These are phyloP conservation scores for Hephaestus fuliginosus DNA, from an alignment of 2,797 vertebrate genomes.

Conservation along the genomic window DNA sequence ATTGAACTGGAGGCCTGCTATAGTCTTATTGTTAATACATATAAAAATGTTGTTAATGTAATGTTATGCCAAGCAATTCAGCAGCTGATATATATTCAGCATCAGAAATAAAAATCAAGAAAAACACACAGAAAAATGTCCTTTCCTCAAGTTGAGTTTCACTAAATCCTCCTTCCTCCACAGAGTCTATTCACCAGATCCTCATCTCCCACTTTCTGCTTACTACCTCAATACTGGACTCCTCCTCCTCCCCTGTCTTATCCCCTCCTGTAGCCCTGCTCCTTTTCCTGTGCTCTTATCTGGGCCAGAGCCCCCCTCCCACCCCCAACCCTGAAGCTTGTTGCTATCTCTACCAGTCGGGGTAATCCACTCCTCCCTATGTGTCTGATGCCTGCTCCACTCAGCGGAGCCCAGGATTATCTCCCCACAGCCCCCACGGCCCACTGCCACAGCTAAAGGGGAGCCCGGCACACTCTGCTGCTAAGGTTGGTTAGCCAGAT, in stretches of 20 bases:
- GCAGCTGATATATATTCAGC: not conserved
- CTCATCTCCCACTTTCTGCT: constrained; percentile 63
- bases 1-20: not conserved
- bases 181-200: constrained; percentile 34
- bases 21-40: not conserved
- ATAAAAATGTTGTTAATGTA: not conserved
- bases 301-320: constrained; percentile 46
- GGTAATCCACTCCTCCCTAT: constrained; percentile 83
- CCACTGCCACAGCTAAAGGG: constrained; percentile 64
- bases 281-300: constrained; percentile 67
- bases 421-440: constrained; percentile 63
- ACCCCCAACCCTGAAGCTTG: constrained; percentile 62
- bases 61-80: not conserved
- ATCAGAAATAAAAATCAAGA: not conserved
- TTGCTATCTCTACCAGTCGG: constrained; percentile 77
- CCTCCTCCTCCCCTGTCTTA: constrained; percentile 58
- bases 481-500: constrained; percentile 57
- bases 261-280: constrained; percentile 58
- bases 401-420: constrained; percentile 77
- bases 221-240: constrained; percentile 51
- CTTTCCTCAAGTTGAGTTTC: constrained; percentile 6
- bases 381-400: constrained; percentile 77
- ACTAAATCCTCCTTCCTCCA: constrained; percentile 30
- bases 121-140: not conserved
- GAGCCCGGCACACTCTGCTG: constrained; percentile 44